These are phyloP conservation scores for Chelon auratus DNA, from an alignment of 2,797 vertebrate genomes.

Conservation along the genomic window DNA sequence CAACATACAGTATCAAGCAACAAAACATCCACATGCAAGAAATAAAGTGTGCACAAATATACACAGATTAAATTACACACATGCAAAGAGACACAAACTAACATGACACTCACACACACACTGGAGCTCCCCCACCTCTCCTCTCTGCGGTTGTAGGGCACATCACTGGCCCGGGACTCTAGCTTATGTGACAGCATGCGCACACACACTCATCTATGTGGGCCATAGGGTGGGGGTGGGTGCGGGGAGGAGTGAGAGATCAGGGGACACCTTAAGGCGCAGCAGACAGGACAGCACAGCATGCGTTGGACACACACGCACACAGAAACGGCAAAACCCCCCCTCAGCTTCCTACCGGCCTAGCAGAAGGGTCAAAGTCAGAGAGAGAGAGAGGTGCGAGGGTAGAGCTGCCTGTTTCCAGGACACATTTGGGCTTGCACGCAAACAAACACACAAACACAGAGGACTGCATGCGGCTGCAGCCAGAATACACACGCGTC, in stretches of 20 bases:
- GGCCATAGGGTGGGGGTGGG: constrained; percentile 51
- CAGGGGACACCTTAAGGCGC: constrained; percentile 69
- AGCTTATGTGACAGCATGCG: constrained; percentile 76
- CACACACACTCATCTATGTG: constrained; percentile 62
- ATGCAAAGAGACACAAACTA: not conserved
- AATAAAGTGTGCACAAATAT: constrained; percentile 21
- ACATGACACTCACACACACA: constrained; percentile 4
- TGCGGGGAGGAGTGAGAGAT: constrained; percentile 5
- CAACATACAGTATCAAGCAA: not conserved
- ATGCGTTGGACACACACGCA: constrained; percentile 19
- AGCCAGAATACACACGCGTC: not conserved
- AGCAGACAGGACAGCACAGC: constrained; percentile 63
- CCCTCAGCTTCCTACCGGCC: constrained; percentile 37
- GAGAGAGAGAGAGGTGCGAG: constrained; percentile 42
- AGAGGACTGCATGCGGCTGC: not conserved
- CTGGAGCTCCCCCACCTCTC: constrained; percentile 26
- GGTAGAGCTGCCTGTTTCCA: constrained; percentile 59
- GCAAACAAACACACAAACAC: constrained; percentile 28
- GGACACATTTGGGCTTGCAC: constrained; percentile 44
- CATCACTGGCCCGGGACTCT: constrained; percentile 75
- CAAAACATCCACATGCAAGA: not conserved
- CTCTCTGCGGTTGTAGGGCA: constrained; percentile 72
- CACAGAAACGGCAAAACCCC: constrained; percentile 44
- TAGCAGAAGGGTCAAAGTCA: constrained; percentile 73
- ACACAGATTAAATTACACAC: constrained; percentile 36